Base-by-base conservation (phyloP, 1,140 invertebrate species). In the Cepaea nemoralis region DNA sequence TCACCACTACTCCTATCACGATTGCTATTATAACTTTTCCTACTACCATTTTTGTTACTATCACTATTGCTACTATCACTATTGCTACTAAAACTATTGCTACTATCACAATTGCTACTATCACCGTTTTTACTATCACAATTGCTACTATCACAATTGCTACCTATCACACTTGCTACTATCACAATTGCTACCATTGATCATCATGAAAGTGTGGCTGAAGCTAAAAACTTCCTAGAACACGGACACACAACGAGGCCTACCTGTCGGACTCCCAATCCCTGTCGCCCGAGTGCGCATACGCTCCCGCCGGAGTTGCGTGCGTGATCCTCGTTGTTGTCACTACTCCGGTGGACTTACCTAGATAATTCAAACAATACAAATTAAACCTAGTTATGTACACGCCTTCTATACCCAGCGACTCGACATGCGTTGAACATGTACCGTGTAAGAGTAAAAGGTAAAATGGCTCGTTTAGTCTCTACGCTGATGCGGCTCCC, bases 281-380 rank as follows among this genome's bases (percentile, higher is more conserved):
- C 31, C 92, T 79, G 59, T 95, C 92, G 0, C 96, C 91, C 6
- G 93, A 93, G 88, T 96, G 94, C 0, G 96, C 95, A 88, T 97
- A 98, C 0, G 95, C 87, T 0, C 95, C 95, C 0, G 94, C 94
- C 0, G 97, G 97, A 0, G 97, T 98, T 0, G 97, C 97, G 90
- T 98, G 96, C 0, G 97, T 98, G 0, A 98, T 94, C 80, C 96
- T 93, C 39, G 96, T 96, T 0, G 95, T 98, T 0, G 97, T 98
- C 5, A 98, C 96, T 69, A 98, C 94, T 94, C 33, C 97, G 88
- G 95, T 95, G 63, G 93, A 93, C 92, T 96, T 96, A 59, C 95
- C 95, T 90, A 77, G n/a, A 14, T 83, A 80, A 24, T 19, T 35
- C 22, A 73, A 5, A 24, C 10, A 33, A 24, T 10, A 35, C 10